Evolutionary conservation across 1,140 invertebrate species (phyloP), one percentile per base, ranked within the genome.

Genomic region (Leptonema lineaticorne): DNA sequence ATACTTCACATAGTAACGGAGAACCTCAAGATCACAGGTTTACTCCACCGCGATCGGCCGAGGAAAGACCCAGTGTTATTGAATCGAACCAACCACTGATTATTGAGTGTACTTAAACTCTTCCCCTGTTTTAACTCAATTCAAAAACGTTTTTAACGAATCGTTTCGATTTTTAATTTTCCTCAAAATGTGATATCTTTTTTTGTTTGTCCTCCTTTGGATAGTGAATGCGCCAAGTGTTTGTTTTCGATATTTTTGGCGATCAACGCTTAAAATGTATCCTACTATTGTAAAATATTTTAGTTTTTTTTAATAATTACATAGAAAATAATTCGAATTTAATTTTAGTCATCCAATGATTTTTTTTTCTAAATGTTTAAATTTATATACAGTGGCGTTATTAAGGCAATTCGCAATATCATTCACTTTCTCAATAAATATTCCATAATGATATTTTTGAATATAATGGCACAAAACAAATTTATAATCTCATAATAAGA

Each of bases 1-100:
- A 9, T 63, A 72, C 41, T 74, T 76, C 45, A 62, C 77, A 74
- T 22, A 65, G 56, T 16, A 45, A 24, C 1, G 50, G 22, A 8
- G 45, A 64, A 16, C 62, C n/a, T 24, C 62, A 70, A 26, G 59
- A 76, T 74, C 53, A 75, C 73, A 29, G 73, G 73, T 63, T 79
- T 46, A 78, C 78, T 74, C 81, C 81, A 0, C 75, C 82, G 24
- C 80, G 83, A 70, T 83, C 83, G 70, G 72, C 84, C 30, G 86
- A 86, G 69, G 90, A 91, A 75, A 82, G 91, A 33, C 90, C 90
- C 29, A 91, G 87, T 74, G 91, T 92, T 58, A 93, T 93, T 78
- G 91, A 93, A 80, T 91, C 90, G 41, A 92, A 86, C 72, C 91
- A 92, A 77, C 91, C 90, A 27, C 90, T 92, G 81, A 92, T 93